Percentiles rank a stretch among this genome's conserved stretches.
phyloP scores from a whole-genome alignment of 2,113 vertebrate species.

The Crotophaga sulcirostris region DNA sequence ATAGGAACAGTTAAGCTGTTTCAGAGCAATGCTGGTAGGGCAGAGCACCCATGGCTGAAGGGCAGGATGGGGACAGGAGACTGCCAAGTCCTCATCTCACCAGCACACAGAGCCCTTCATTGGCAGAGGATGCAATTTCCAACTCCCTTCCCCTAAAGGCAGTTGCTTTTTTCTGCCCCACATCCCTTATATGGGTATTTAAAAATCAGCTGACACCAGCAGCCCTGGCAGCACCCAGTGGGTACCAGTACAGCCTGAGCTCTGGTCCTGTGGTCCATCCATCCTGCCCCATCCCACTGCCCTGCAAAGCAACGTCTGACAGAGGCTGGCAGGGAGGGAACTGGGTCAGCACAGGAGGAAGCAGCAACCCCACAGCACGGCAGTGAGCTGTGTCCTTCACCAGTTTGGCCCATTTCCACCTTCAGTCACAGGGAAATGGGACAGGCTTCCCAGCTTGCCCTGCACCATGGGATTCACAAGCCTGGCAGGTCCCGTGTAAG shows the following conservation, averaged over 20 bases:
- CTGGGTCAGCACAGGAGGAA: neutral
- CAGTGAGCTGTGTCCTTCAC: neutral
- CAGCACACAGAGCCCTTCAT: neutral
- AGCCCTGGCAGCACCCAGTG: neutral
- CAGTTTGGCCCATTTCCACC: neutral
- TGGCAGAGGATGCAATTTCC: neutral
- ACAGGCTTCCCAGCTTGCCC: fast-evolving
- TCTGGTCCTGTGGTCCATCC: fast-evolving
- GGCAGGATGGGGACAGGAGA: neutral
- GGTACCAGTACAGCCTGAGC: neutral
- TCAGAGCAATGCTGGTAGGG: neutral
- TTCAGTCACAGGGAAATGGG: neutral
- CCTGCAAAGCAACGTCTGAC: neutral
- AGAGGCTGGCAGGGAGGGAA: neutral
- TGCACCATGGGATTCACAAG: fast-evolving
- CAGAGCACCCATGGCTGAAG: neutral
- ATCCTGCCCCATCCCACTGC: neutral
- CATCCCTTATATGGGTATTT: neutral
- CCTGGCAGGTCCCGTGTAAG: fast-evolving
- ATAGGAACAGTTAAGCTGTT: fast-evolving
- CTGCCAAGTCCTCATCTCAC: neutral
- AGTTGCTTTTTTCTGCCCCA: neutral
- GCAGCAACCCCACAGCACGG: neutral
- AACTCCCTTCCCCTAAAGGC: neutral
- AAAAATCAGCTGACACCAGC: neutral